These are phyloP conservation scores for Melanostoma mellinum DNA, from an alignment of 2,888 invertebrate species.

Conservation along the genomic window DNA sequence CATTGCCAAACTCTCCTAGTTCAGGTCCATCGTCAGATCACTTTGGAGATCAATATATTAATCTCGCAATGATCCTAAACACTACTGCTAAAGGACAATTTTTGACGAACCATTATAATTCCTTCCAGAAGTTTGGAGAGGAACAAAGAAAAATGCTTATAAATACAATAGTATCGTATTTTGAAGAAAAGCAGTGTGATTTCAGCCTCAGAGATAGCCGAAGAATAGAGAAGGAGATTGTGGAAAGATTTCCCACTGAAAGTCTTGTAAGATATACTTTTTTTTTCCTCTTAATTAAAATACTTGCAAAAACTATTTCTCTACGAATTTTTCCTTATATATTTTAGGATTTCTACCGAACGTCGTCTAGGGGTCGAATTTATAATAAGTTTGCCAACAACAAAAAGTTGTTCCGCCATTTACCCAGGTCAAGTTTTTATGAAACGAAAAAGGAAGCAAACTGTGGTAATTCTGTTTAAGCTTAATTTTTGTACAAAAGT, in stretches of 20 bases:
- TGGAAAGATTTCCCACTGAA: constrained; percentile 9
- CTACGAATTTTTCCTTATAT: background rate
- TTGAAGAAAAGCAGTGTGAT: background rate
- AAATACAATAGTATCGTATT: constrained; percentile 12
- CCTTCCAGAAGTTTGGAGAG: background rate
- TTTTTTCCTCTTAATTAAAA: background rate
- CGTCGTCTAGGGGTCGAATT: background rate
- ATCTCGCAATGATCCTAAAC: background rate
- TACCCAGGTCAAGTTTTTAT: background rate
- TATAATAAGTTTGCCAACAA: background rate
- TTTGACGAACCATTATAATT: background rate
- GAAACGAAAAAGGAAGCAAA: background rate
- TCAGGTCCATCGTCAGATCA: background rate
- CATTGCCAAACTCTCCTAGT: background rate
- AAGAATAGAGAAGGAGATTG: background rate
- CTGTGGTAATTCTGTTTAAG: background rate
- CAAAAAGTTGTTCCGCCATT: background rate
- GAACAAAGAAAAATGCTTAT: background rate
- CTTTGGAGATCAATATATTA: background rate
- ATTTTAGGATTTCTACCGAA: background rate
- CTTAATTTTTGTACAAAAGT: background rate
- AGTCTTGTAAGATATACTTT: background rate
- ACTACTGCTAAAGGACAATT: background rate
- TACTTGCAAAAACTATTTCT: too few relatives aligned
- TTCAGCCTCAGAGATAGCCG: constrained; percentile 3